Conservation (phyloP, 2,113 vertebrate genomes). For the Neolamprologus cancellatus region DNA sequence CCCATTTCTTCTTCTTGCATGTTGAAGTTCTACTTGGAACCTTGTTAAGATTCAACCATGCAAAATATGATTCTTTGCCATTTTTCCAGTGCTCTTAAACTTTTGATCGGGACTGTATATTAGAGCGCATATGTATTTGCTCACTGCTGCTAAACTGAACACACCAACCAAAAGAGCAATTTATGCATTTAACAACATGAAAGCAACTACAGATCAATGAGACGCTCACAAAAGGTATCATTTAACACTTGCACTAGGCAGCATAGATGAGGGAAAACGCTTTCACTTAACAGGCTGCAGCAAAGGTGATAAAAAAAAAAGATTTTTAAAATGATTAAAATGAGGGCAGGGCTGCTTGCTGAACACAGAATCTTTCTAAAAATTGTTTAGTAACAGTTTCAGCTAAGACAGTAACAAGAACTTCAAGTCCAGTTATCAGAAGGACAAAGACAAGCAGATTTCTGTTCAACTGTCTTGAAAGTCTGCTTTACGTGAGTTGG, state of each 20-base stretch:
- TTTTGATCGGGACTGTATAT: not conserved
- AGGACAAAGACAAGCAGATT: not conserved
- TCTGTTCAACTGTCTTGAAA: not conserved
- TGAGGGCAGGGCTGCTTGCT: not conserved
- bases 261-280: constrained; percentile 1
- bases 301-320: constrained; percentile 38
- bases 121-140: not conserved
- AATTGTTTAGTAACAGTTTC: not conserved
- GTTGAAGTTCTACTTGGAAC: not conserved
- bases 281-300: not conserved
- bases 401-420: not conserved
- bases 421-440: not conserved
- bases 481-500: not conserved
- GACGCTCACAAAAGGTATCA: constrained; percentile 33
- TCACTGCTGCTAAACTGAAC: not conserved
- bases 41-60: not conserved
- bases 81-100: not conserved
- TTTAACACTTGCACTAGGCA: constrained; percentile 17
- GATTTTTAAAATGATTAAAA: constrained; percentile 15
- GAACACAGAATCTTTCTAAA: not conserved
- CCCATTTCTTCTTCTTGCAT: not conserved
- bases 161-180: not conserved
- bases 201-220: constrained; percentile 35
- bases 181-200: constrained; percentile 14
- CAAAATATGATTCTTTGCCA: not conserved